These are phyloP conservation scores for Thalassophryne amazonica DNA, from an alignment of 2,797 vertebrate species.

Conservation along the genomic window DNA sequence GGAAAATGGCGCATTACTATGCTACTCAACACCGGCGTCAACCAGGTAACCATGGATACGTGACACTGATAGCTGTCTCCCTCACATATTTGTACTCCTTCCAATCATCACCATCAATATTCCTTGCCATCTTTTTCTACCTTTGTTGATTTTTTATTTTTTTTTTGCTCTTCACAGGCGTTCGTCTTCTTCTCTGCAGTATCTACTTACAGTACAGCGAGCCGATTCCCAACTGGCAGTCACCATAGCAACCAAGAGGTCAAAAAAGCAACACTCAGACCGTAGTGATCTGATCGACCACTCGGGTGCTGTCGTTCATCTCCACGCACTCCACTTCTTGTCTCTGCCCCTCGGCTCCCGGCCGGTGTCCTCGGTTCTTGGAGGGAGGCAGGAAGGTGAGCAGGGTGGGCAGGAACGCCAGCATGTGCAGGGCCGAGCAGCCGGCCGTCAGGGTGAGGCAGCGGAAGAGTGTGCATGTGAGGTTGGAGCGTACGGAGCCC, in stretches of 20 bases:
- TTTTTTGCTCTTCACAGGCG: background rate
- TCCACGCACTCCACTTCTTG: constrained; percentile 97
- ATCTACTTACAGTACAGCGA: constrained; percentile 18
- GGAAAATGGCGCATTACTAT: constrained; percentile 30
- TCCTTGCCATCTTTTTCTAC: background rate
- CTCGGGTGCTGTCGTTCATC: constrained; percentile 96
- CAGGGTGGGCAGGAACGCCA: constrained; percentile 97
- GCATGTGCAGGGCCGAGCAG: constrained; percentile 97
- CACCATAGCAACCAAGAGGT: constrained; percentile 28
- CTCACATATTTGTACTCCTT: background rate
- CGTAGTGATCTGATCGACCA: constrained; percentile 98
- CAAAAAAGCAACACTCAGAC: constrained; percentile 75
- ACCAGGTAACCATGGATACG: constrained; percentile 53
- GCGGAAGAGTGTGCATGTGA: constrained; percentile 96
- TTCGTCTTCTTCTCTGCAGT: constrained; percentile 18
- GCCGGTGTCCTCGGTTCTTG: constrained; percentile 87
- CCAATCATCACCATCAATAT: background rate
- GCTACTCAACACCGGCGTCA: constrained; percentile 37
- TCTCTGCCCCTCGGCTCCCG: constrained; percentile 82
- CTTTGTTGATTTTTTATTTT: background rate
- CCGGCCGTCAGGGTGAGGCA: constrained; percentile 97
- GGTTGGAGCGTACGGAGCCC: constrained; percentile 93
- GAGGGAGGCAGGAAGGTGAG: constrained; percentile 97
- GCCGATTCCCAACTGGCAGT: constrained; percentile 13
- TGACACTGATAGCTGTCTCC: constrained; percentile 19